These are phyloP conservation scores for Spheniscus mendiculus DNA, from an alignment of 2,113 vertebrate species.

Conservation along the genomic window DNA sequence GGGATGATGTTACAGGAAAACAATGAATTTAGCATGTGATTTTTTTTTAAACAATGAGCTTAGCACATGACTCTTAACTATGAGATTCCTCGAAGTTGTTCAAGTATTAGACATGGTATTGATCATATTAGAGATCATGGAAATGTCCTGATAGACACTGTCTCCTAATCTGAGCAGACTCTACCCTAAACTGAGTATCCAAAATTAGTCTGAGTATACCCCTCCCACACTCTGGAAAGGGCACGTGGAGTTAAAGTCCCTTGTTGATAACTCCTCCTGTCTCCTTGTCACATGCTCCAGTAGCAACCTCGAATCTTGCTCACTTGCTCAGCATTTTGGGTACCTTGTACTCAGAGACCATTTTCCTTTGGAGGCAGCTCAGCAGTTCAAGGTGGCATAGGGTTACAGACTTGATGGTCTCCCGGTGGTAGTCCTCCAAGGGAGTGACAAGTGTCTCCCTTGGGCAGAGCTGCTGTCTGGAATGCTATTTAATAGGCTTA, in stretches of 20 bases:
- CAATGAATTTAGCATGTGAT: neutral
- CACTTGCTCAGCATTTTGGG: neutral
- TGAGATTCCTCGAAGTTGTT: neutral
- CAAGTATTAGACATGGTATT: neutral
- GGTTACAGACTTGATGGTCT: neutral
- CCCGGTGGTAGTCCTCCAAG: neutral
- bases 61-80: neutral
- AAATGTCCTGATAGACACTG: neutral
- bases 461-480: slow-evolving; percentile 42
- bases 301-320: neutral
- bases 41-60: neutral
- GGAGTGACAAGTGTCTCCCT: slow-evolving; percentile 1
- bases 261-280: neutral
- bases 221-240: neutral
- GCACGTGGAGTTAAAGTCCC: neutral
- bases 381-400: neutral
- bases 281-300: neutral
- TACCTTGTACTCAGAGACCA: accelerated
- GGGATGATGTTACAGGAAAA: neutral
- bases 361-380: neutral
- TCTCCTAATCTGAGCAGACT: neutral
- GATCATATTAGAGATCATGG: accelerated
- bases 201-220: neutral
- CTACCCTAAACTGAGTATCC: neutral
- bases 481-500: slow-evolving; percentile 55